Evolutionary conservation across 2,888 invertebrate genomes (phyloP), one percentile per base, ranked within the genome.

Genomic region (Marronus borbonicus): DNA sequence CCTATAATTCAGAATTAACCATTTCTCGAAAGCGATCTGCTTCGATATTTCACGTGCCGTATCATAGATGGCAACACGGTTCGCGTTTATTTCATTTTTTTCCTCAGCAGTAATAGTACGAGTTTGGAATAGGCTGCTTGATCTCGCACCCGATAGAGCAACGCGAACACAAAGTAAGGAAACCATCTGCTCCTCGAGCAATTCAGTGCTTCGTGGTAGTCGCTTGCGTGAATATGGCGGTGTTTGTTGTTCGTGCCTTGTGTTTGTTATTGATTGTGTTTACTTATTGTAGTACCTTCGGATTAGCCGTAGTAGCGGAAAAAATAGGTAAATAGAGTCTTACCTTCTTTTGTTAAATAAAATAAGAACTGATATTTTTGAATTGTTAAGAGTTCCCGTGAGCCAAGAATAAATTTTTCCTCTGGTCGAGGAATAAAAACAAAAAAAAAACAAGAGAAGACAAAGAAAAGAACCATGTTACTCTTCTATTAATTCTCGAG

Each of bases 191-290:
- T 44, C 44, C 12, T 44, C 44, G 8, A 44, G 44, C 44, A 44
- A 8, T 8, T 44, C 12, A 44, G 44, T 44, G 44, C 44, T 44
- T 12, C 44, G 44, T 44, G 44, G 44, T 52, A 72, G 72, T 60
- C 24, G 60, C 44, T 72, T 17, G 12, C 14, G 72, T 72, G 72
- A 72, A 72, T 60, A 72, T 72, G 72, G 72, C 72, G 72, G 72
- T 44, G 58, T 36, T 72, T 72, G 58, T 72, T 24, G 60, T 72
- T 39, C 72, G 72, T 44, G 72, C 24, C 12, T 72, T 58, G 58
- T 60, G 58, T 60, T 58, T 72, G 72, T 72, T 72, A 72, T 72
- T 72, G 72, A 72, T 72, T 72, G 72, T 72, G 72, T 72, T 72
- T 72, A 72, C 39, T 36, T 60, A 39, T 31, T 60, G 17, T 60